Conservation (phyloP, 2,888 invertebrate genomes). For the Escarpia spicata region DNA sequence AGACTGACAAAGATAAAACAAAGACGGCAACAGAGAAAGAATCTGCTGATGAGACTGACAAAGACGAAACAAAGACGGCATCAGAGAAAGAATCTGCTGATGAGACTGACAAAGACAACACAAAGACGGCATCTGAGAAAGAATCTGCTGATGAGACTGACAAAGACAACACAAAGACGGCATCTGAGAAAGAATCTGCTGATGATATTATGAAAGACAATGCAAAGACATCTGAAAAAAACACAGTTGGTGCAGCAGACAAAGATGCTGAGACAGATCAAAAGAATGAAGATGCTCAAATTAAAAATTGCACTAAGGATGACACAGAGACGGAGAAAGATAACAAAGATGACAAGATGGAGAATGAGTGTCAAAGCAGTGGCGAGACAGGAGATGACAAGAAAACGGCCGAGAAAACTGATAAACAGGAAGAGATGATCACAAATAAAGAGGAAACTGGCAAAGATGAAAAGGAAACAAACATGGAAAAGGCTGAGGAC, state of each 20-base stretch:
- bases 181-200: constrained; percentile 13
- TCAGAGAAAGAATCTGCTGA: background rate
- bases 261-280: background rate
- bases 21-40: constrained; percentile 25
- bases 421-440: constrained; percentile 21
- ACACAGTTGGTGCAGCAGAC: background rate
- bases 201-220: constrained; percentile 23
- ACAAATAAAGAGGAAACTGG: constrained; percentile 17
- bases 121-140: background rate
- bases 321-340: constrained; percentile 23
- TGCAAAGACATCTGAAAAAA: constrained; percentile 8
- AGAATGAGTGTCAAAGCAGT: constrained; percentile 8
- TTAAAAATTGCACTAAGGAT: background rate
- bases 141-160: background rate
- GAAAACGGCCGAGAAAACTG: constrained; percentile 20
- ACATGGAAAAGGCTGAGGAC: background rate
- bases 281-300: background rate
- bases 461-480: constrained; percentile 18
- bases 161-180: constrained; percentile 1
- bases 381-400: constrained; percentile 26
- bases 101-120: too few relatives aligned
- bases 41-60: background rate
- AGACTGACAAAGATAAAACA: background rate
- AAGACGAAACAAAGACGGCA: background rate
- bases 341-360: constrained; percentile 7